A percentile compares a stretch with the other conserved stretches of the same genome.
These are phyloP conservation scores for Odontomachus brunneus DNA, from an alignment of 1,140 invertebrate species.

Conservation along the genomic window DNA sequence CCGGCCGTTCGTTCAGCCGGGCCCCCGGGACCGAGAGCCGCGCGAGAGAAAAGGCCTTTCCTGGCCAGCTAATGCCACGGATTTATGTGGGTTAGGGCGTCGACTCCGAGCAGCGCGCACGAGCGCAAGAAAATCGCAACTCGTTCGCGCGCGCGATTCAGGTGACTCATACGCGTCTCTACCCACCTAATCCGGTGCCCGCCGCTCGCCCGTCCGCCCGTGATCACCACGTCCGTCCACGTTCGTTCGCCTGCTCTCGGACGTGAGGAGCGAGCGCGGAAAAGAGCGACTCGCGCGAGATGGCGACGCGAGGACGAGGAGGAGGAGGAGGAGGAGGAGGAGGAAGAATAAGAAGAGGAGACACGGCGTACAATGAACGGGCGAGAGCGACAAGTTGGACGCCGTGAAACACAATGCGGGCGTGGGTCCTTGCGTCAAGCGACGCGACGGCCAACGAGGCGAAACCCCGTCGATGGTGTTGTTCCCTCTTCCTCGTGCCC, in stretches of 20 bases:
- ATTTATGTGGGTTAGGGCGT: constrained; percentile 79
- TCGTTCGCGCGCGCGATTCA: constrained; percentile 55
- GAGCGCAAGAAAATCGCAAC: constrained; percentile 72
- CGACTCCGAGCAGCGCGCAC: constrained; percentile 62
- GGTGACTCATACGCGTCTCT: constrained; percentile 77
- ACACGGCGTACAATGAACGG: constrained; percentile 61
- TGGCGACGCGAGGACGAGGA: constrained; percentile 45
- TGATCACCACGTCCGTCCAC: constrained; percentile 31
- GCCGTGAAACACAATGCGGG: constrained; percentile 74
- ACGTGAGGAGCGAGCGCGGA: constrained; percentile 29
- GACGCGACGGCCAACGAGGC: constrained; percentile 69
- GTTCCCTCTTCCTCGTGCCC: no score
- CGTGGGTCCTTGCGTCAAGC: constrained; percentile 72
- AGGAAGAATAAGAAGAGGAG: constrained; percentile 40
- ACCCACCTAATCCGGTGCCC: constrained; percentile 76
- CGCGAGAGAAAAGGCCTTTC: constrained; percentile 72
- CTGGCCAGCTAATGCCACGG: constrained; percentile 70
- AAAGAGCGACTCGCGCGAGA: constrained; percentile 12
- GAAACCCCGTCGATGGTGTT: constrained; percentile 57
- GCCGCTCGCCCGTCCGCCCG: constrained; percentile 25
- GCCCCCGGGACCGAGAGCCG: background rate
- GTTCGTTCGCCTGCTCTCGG: background rate
- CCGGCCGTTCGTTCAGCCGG: constrained; percentile 28
- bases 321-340: constrained; percentile 30
- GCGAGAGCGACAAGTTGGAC: constrained; percentile 74